These are phyloP conservation scores for Sprattus sprattus DNA, from an alignment of 2,113 vertebrate genomes.

Conservation along the genomic window DNA sequence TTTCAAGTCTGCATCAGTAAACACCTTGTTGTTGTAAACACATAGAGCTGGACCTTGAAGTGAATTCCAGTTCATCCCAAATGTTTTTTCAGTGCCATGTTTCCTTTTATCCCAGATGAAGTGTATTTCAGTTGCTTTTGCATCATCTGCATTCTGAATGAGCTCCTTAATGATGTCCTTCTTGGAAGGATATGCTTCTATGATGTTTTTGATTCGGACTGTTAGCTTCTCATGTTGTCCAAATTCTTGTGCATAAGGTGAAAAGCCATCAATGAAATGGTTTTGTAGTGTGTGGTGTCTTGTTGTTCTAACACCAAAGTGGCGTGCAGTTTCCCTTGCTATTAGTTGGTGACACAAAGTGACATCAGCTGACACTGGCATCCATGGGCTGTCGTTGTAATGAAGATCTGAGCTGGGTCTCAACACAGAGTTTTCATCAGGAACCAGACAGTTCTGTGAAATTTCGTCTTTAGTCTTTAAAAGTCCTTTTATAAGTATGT, in stretches of 20 bases:
- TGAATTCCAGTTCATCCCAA: constrained; percentile 71
- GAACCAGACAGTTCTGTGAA: constrained; percentile 64
- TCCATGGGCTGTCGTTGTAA: constrained; percentile 80
- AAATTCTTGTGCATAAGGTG: constrained; percentile 65
- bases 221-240: constrained; percentile 76
- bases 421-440: constrained; percentile 70
- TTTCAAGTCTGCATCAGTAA: constrained; percentile 71
- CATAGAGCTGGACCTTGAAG: constrained; percentile 83
- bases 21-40: constrained; percentile 78
- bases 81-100: constrained; percentile 62
- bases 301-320: constrained; percentile 72
- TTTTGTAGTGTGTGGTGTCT: constrained; percentile 64
- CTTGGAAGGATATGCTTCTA: constrained; percentile 70
- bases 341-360: constrained; percentile 72
- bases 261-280: constrained; percentile 44
- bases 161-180: constrained; percentile 78
- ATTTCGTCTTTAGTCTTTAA: constrained; percentile 31
- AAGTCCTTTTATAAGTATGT: constrained; percentile 66
- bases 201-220: constrained; percentile 78
- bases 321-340: constrained; percentile 59
- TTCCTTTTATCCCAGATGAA: constrained; percentile 78
- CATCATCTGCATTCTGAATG: constrained; percentile 83
- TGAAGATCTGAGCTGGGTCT: constrained; percentile 59
- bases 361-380: constrained; percentile 56
- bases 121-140: constrained; percentile 76